A percentile compares a stretch with the other conserved stretches of the same genome.
phyloP scores from a whole-genome alignment of 1,140 invertebrate species.

The Trachymyrmex septentrionalis region DNA sequence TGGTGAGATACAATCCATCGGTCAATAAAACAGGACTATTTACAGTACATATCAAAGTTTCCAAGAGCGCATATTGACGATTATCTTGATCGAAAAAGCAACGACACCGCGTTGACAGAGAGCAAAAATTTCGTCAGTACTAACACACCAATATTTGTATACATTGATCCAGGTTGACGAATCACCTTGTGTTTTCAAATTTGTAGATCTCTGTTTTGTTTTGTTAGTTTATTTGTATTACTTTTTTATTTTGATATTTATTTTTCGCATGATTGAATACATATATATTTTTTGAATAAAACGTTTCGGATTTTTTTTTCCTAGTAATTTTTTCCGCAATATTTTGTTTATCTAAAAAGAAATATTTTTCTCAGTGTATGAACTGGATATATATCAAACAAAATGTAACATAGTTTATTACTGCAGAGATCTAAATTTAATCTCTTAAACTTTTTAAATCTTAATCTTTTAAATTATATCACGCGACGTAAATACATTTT shows the following conservation, averaged over 20 bases:
- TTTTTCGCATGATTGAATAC: slow-evolving; percentile 17
- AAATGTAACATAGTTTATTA: not conserved
- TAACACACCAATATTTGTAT: slow-evolving; percentile 22
- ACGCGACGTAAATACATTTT: not conserved
- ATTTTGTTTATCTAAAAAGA: not conserved
- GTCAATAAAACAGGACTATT: slow-evolving; percentile 59
- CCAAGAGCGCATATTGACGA: slow-evolving; percentile 25
- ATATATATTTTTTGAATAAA: slow-evolving; percentile 12
- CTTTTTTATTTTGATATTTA: slow-evolving; percentile 25
- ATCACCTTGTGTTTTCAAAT: slow-evolving; percentile 37
- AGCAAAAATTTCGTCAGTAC: slow-evolving; percentile 42
- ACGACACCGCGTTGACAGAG: slow-evolving; percentile 17
- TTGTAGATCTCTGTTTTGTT: not conserved
- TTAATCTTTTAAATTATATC: not conserved
- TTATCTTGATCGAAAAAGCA: slow-evolving; percentile 49
- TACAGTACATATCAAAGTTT: slow-evolving; percentile 50
- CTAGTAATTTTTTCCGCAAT: not conserved
- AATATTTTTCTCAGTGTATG: not conserved
- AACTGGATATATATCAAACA: not conserved
- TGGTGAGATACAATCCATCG: slow-evolving; percentile 24
- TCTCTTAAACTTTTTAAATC: not conserved
- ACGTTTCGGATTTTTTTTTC: slow-evolving; percentile 12
- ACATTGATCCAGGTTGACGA: slow-evolving; percentile 25
- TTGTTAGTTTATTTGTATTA: slow-evolving; percentile 7
- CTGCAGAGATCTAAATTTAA: not conserved